Evolutionary conservation across 2,888 invertebrate species (phyloP).

Genomic region (Apamea anceps): DNA sequence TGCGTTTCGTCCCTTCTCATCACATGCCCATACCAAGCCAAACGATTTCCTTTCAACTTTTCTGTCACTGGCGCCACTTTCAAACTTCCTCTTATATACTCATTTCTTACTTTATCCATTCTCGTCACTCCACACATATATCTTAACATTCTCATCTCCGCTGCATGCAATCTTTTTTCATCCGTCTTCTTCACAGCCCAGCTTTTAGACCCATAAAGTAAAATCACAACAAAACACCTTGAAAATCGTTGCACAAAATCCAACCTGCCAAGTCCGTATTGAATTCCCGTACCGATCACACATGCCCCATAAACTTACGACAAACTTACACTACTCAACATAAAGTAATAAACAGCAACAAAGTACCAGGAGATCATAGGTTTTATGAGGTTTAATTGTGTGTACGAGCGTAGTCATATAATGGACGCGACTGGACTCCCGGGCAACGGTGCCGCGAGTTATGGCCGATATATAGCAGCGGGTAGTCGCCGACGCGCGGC

Average conservation of each 20-base stretch:
- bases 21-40: too few relatives aligned
- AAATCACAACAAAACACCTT: neutral
- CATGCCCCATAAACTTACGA: constrained; percentile 45
- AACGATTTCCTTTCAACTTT: too few relatives aligned
- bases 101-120: too few relatives aligned
- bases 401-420: constrained; percentile 74
- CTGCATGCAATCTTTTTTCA: too few relatives aligned
- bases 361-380: constrained; percentile 76
- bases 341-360: constrained; percentile 65
- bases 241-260: constrained; percentile 14
- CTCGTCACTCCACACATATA: too few relatives aligned
- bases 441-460: constrained; percentile 75
- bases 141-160: too few relatives aligned
- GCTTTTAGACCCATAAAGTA: too few relatives aligned
- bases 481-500: constrained; percentile 74
- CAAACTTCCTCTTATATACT: too few relatives aligned
- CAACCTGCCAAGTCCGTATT: constrained; percentile 17
- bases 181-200: too few relatives aligned
- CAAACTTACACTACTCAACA: constrained; percentile 50
- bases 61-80: too few relatives aligned
- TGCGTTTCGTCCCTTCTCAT: too few relatives aligned
- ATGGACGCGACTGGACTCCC: constrained; percentile 80
- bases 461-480: constrained; percentile 75
- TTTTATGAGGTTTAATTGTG: constrained; percentile 81
- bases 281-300: constrained; percentile 48